Evolutionary conservation across 2,888 invertebrate genomes (phyloP).

Genomic region (Aphelenchoides bicaudatus): DNA sequence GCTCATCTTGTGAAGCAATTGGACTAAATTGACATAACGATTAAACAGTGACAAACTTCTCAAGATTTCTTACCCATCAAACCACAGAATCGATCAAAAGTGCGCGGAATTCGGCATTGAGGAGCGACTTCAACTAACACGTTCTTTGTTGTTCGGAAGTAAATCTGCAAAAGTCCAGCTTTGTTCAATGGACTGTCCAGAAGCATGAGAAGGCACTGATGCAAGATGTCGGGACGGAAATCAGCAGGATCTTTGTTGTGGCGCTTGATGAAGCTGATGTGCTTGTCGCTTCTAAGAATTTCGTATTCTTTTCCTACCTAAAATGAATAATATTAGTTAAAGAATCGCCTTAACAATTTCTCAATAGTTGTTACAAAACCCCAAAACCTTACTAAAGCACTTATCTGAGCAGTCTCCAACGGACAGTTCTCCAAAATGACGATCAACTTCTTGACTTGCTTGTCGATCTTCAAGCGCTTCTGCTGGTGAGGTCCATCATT

Average conservation of each 20-base stretch:
- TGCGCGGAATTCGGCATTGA: constrained; percentile 90
- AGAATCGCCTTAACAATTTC: no score
- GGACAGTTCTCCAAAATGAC: constrained; percentile 89
- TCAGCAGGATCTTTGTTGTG: constrained; percentile 80
- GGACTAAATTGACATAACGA: constrained; percentile 69
- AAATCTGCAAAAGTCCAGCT: constrained; percentile 88
- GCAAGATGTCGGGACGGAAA: constrained; percentile 91
- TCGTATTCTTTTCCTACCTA: constrained; percentile 54
- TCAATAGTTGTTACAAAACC: no score
- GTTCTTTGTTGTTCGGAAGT: constrained; percentile 64
- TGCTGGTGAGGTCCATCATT: no score
- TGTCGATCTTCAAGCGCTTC: constrained; percentile 13
- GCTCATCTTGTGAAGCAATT: constrained; percentile 87
- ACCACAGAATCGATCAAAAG: constrained; percentile 92
- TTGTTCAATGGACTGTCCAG: constrained; percentile 94
- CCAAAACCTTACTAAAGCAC: no score
- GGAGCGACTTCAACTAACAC: constrained; percentile 71
- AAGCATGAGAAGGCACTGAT: constrained; percentile 87
- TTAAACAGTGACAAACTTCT: not conserved
- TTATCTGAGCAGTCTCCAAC: constrained; percentile 88
- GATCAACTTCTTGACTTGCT: constrained; percentile 67
- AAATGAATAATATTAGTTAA: constrained; percentile 14
- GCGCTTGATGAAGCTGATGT: constrained; percentile 67
- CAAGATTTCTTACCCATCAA: constrained; percentile 74
- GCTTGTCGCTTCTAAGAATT: constrained; percentile 53